Evolutionary conservation across 1,140 invertebrate species (phyloP).

Genomic region (Microvelia longipes): DNA sequence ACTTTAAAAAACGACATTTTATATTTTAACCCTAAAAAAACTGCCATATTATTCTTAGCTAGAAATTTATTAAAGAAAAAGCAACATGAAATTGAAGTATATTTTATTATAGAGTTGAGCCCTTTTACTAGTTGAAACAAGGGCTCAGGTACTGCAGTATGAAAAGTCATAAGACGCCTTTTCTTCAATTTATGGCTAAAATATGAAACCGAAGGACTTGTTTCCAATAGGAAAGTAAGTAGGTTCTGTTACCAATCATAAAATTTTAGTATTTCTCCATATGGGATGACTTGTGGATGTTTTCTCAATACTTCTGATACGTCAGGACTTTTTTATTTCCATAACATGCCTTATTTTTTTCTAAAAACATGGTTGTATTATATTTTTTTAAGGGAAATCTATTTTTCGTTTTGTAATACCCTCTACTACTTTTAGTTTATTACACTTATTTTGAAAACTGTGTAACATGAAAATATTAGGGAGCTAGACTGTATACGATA

Average conservation of each 20-base stretch:
- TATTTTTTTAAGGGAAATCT: not conserved
- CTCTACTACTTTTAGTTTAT: not conserved
- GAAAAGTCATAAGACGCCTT: not conserved
- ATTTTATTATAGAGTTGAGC: not conserved
- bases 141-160: not conserved
- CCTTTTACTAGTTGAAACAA: not conserved
- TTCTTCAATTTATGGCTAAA: not conserved
- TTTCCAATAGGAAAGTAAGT: not conserved
- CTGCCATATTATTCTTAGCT: not conserved
- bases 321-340: constrained; percentile 2
- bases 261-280: constrained; percentile 9
- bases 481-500: not conserved
- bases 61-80: too few species aligned
- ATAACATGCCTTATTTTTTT: not conserved
- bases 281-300: constrained; percentile 8
- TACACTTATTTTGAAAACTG: not conserved
- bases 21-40: not conserved
- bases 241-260: constrained; percentile 6
- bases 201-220: constrained; percentile 1
- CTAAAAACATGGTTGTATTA: not conserved
- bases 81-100: not conserved
- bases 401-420: not conserved
- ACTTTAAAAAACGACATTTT: not conserved
- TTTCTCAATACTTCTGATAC: too few species aligned
- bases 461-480: not conserved